Evolutionary conservation across 2,113 vertebrate genomes (phyloP), one percentile per base, ranked within the genome.

Genomic region (Megaceryle torquata): DNA sequence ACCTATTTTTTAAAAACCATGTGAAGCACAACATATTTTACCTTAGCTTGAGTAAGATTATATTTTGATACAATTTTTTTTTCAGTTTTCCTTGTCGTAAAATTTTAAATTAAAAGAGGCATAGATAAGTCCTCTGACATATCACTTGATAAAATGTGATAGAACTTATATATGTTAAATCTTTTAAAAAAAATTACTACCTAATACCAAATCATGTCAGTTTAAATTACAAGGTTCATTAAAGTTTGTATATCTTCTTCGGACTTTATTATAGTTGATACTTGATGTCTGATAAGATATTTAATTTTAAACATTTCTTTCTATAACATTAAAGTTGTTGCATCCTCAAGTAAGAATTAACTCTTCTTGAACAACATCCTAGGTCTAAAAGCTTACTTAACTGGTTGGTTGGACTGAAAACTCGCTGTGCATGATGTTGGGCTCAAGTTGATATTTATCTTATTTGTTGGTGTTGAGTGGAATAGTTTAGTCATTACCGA

Each of bases 111-210:
- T 43, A 13, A 43, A 76, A 33, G 35, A 18, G 63, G 20, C 6
- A 31, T 54, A 82, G 86, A 46, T 82, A 93, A 93, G 82, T 95
- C 41, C 51, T 61, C 19, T 93, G 88, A 75, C 37, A 59, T 78
- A 71, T 60, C 16, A 15, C 44, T 94, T 84, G 68, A 89, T 97
- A 91, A 94, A 94, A 95, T 37, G 28, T 70, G 74, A 82, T 51
- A 88, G 65, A 96, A 89, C 93, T 94, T 96, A 91, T 54, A 56
- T 96, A 80, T 20, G 35, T 93, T 89, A 94, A 90, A 90, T 91
- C 80, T 51, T 97, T 96, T 78, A 92, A 95, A 86, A 95, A 91
- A 94, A 88, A 33, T 95, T 96, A 46, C 69, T 97, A 83, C 46
- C 35, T 88, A 94, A 93, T 96, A 92, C 92, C 77, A 96, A 60